phyloP scores from a whole-genome alignment of 2,888 invertebrate species.

The Heliconius ethilla region DNA sequence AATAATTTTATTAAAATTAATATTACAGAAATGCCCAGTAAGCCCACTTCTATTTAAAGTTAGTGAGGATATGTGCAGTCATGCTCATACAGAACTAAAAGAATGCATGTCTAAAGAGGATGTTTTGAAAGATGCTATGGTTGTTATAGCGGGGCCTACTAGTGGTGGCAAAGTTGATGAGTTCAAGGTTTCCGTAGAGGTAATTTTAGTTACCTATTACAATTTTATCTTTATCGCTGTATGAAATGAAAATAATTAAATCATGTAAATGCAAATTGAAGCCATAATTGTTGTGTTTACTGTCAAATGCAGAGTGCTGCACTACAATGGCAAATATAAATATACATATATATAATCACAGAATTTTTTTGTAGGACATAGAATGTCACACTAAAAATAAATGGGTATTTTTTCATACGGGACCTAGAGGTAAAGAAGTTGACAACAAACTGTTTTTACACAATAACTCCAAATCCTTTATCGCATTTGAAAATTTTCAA shows the following conservation, averaged over 20 bases:
- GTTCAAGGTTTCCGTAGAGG: constrained; percentile 52
- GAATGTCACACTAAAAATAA: constrained; percentile 43
- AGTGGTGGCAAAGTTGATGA: constrained; percentile 51
- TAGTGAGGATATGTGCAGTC: constrained; percentile 53
- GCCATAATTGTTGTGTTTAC: too few species aligned
- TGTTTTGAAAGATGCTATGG: constrained; percentile 52
- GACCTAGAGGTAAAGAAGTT: constrained; percentile 66
- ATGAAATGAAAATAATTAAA: too few species aligned
- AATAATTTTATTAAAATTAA: neutral
- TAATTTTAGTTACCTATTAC: constrained; percentile 33
- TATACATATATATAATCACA: too few species aligned
- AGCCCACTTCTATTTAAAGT: constrained; percentile 62
- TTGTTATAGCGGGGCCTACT: constrained; percentile 67
- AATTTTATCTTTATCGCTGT: too few species aligned
- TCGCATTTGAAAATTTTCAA: constrained; percentile 66
- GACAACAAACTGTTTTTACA: constrained; percentile 61
- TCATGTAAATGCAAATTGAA: too few species aligned
- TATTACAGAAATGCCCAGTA: constrained; percentile 59
- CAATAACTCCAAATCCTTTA: constrained; percentile 59
- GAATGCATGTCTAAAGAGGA: constrained; percentile 51
- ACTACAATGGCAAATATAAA: too few species aligned
- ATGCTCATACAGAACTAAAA: constrained; percentile 49
- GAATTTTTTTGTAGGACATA: constrained; percentile 57
- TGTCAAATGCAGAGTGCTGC: too few species aligned
- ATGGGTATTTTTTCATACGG: constrained; percentile 72